A percentile compares a stretch with the other conserved stretches of the same genome.
phyloP scores from a whole-genome alignment of 1,140 invertebrate genomes.

The Aphelenchoides avenae region DNA sequence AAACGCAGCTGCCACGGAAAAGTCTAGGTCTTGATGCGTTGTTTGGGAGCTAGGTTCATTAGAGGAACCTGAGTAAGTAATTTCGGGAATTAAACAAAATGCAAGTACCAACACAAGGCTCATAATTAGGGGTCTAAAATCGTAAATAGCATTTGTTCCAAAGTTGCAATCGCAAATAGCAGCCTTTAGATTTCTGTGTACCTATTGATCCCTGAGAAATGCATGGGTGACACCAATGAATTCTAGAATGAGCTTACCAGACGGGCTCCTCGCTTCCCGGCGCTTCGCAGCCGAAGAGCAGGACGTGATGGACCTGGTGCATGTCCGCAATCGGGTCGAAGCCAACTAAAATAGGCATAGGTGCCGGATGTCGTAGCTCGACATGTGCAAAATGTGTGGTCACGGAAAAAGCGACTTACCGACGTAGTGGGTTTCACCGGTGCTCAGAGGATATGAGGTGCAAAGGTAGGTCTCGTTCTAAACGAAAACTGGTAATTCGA shows the following conservation, averaged over 20 bases:
- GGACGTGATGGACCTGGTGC: constrained; percentile 87
- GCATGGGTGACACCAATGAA: constrained; percentile 2
- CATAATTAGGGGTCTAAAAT: no score
- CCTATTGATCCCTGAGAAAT: no score
- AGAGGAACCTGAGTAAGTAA: no score
- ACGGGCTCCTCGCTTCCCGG: constrained; percentile 74
- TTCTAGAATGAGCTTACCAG: constrained; percentile 68
- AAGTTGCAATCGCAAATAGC: no score
- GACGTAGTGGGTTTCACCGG: constrained; percentile 71
- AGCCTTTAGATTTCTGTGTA: no score
- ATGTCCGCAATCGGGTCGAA: constrained; percentile 88
- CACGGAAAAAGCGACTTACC: constrained; percentile 63
- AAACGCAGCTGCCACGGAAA: no score
- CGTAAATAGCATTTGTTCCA: no score
- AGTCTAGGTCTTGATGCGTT: background rate
- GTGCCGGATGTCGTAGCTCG: background rate
- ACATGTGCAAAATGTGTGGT: background rate
- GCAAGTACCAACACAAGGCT: no score
- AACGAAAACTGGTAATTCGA: no score
- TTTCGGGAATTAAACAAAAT: no score
- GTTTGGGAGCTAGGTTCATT: background rate
- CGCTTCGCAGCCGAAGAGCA: constrained; percentile 80
- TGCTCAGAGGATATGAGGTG: constrained; percentile 73
- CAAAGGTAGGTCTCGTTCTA: constrained; percentile 78
- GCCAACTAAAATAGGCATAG: constrained; percentile 68